These are phyloP conservation scores for Silurus glanis DNA, from an alignment of 2,113 vertebrate species.

Conservation along the genomic window DNA sequence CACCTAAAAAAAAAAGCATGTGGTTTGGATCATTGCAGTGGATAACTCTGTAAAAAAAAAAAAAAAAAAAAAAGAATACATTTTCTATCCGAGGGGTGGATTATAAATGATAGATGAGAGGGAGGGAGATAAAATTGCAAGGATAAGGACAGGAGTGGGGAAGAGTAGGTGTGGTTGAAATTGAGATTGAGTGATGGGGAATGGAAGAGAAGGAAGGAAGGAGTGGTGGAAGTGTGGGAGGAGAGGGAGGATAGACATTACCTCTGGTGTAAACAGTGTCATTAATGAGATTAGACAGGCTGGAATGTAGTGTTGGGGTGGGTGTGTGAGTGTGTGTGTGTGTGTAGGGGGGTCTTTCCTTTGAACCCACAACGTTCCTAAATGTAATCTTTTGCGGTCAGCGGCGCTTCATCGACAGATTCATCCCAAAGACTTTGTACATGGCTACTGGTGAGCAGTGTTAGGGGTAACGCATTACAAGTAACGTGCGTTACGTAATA, in stretches of 20 bases:
- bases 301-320: slow-evolving; percentile 26
- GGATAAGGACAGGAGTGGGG: slow-evolving; percentile 8
- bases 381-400: not conserved
- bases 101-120: not conserved
- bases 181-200: slow-evolving; percentile 6
- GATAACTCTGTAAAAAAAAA: not conserved
- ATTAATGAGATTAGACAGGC: slow-evolving; percentile 52
- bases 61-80: not conserved
- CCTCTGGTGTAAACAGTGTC: slow-evolving; percentile 51
- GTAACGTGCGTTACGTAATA: too few species aligned
- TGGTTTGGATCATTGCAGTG: not conserved
- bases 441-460: not conserved
- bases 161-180: not conserved
- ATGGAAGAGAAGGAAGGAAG: slow-evolving; percentile 36
- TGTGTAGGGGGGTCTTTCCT: not conserved
- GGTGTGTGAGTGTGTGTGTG: not conserved
- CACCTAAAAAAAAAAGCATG: not conserved
- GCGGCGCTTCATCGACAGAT: not conserved
- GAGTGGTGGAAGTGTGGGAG: slow-evolving; percentile 35
- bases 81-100: not conserved
- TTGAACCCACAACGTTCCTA: not conserved
- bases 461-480: too few species aligned
- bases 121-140: not conserved
- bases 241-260: slow-evolving; percentile 17
- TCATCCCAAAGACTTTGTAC: too few species aligned